A percentile compares a stretch with the other conserved stretches of the same genome.
Conservation (phyloP, 2,113 vertebrate species). For the Thalassarche chlororhynchos region DNA sequence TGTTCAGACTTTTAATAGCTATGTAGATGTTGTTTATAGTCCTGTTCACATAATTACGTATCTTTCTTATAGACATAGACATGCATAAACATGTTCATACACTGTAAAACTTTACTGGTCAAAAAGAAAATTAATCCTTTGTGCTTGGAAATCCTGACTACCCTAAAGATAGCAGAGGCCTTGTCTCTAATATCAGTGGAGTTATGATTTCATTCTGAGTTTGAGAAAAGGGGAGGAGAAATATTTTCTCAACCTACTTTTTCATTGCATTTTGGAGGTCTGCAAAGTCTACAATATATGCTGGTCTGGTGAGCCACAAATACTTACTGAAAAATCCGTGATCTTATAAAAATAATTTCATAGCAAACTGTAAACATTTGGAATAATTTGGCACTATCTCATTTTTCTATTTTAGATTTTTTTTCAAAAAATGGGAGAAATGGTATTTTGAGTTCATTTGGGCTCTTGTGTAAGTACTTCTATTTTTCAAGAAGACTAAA, state of each 20-base stretch:
- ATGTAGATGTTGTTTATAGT: background rate
- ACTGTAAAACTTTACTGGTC: background rate
- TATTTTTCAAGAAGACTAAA: constrained; percentile 3
- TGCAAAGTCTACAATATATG: background rate
- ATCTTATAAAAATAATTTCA: background rate
- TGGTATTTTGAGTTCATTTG: background rate
- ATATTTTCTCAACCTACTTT: background rate
- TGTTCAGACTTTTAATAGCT: background rate
- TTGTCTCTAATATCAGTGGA: background rate
- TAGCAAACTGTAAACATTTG: background rate
- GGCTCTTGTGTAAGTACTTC: background rate
- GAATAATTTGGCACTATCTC: background rate
- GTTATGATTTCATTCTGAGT: background rate
- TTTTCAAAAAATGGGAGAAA: background rate
- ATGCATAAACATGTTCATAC: background rate
- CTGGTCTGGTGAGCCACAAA: background rate
- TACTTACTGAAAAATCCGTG: background rate
- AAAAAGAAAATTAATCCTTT: background rate
- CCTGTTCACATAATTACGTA: background rate
- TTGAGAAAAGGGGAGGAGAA: background rate
- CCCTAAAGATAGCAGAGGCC: background rate
- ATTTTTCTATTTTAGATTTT: background rate
- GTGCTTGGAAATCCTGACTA: background rate
- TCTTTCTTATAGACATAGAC: background rate
- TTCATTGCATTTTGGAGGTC: background rate